Percentiles rank a stretch among this genome's conserved stretches.
Conservation (phyloP, 2,888 invertebrate species). For the Platypus cylindrus region DNA sequence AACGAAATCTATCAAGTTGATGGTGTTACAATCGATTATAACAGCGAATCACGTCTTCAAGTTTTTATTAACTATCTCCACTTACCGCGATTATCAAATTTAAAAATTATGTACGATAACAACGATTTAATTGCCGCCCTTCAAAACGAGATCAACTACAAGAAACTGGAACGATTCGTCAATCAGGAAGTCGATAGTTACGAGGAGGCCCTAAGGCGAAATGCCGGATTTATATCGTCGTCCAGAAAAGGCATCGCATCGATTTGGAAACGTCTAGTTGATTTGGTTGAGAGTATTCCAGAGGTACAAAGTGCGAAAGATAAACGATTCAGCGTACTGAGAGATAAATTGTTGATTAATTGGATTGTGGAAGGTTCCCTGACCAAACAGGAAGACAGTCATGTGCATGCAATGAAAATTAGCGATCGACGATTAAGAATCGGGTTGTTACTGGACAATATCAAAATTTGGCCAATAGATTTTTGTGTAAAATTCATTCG, state of each 20-base stretch:
- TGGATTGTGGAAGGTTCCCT: constrained; percentile 44
- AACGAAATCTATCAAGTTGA: constrained; percentile 48
- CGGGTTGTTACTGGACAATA: constrained; percentile 41
- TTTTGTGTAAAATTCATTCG: constrained; percentile 42
- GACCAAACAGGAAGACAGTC: constrained; percentile 36
- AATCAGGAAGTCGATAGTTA: constrained; percentile 23
- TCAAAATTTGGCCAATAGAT: constrained; percentile 43
- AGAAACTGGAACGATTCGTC: constrained; percentile 39
- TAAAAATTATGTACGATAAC: constrained; percentile 46
- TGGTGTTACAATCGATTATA: constrained; percentile 37
- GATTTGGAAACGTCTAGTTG: constrained; percentile 32
- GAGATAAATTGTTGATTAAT: constrained; percentile 47
- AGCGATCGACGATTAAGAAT: constrained; percentile 39
- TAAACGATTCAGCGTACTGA: constrained; percentile 41
- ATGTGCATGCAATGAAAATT: constrained; percentile 42
- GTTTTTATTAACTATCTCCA: constrained; percentile 48
- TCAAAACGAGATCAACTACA: constrained; percentile 38
- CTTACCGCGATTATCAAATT: constrained; percentile 40
- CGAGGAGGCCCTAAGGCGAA: too few relatives aligned
- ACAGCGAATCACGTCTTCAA: constrained; percentile 37
- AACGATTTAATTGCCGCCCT: constrained; percentile 47
- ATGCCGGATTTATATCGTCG: constrained; percentile 12
- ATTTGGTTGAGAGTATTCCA: constrained; percentile 44
- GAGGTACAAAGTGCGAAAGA: constrained; percentile 42
- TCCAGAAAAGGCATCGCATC: constrained; percentile 25